Conservation (phyloP, 2,797 vertebrate species). For the Sebastes oblongus region DNA sequence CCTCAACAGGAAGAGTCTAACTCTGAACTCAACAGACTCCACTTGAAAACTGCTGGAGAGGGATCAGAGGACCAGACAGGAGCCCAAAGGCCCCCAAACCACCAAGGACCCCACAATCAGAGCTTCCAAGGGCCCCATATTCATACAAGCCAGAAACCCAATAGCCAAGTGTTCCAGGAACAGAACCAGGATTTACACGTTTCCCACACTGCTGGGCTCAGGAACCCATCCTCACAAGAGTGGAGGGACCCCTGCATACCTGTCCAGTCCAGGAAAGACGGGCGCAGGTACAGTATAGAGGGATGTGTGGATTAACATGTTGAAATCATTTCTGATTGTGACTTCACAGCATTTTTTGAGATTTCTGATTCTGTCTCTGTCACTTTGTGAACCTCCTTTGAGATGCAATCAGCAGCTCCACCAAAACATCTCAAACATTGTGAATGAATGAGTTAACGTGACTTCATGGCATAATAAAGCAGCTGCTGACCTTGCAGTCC, state of each 20-base stretch:
- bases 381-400: background rate
- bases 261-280: slow-evolving; percentile 20
- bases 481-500: no score
- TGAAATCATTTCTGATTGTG: background rate
- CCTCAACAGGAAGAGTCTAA: slow-evolving; percentile 32
- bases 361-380: background rate
- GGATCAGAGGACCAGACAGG: slow-evolving; percentile 21
- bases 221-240: slow-evolving; percentile 34
- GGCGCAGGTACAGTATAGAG: slow-evolving; percentile 39
- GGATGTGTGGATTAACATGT: background rate
- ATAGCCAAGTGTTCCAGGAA: slow-evolving; percentile 53
- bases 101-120: slow-evolving; percentile 23
- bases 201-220: slow-evolving; percentile 42
- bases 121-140: slow-evolving; percentile 8
- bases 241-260: slow-evolving; percentile 43
- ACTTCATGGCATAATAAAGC: no score
- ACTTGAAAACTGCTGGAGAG: slow-evolving; percentile 12
- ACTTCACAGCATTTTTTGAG: background rate
- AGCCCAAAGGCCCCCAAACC: slow-evolving; percentile 39
- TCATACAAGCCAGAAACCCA: background rate
- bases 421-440: background rate
- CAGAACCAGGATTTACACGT: slow-evolving; percentile 71
- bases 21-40: background rate
- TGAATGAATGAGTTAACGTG: background rate
- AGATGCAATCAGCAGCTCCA: background rate